Conservation (phyloP, 1,140 invertebrate genomes). For the Drosophila pallidifrons region DNA sequence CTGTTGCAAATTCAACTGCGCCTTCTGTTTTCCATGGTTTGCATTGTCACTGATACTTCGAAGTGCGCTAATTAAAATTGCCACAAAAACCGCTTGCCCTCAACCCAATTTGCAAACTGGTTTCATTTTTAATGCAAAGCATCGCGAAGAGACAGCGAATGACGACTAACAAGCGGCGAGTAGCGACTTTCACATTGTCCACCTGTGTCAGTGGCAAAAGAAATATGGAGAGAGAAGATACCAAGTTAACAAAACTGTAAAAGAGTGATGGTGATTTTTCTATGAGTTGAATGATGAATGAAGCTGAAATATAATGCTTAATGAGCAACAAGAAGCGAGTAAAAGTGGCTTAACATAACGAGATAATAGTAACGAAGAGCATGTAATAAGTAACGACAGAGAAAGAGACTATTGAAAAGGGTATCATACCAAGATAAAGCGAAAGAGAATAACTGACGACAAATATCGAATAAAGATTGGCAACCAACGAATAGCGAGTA, state of each 20-base stretch:
- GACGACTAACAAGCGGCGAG: not conserved
- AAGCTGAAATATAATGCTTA: too few species aligned
- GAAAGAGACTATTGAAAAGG: too few species aligned
- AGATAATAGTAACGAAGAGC: too few species aligned
- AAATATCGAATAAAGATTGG: not conserved
- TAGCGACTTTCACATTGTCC: too few species aligned
- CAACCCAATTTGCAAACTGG: conserved; percentile 34
- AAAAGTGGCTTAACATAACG: not conserved
- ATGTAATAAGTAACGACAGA: not conserved
- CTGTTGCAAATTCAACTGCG: not conserved
- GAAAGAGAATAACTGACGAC: not conserved
- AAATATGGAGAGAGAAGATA: not conserved
- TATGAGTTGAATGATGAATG: not conserved
- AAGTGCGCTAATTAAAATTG: conserved; percentile 66
- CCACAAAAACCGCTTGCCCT: conserved; percentile 22
- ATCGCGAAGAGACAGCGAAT: conserved; percentile 2
- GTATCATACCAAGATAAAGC: too few species aligned
- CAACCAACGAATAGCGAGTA: not conserved
- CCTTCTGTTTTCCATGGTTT: not conserved
- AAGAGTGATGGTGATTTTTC: not conserved
- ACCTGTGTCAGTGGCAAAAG: too few species aligned
- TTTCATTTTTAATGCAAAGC: conserved; percentile 39
- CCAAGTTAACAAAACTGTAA: not conserved
- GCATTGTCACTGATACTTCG: conserved; percentile 45
- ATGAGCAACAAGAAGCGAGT: not conserved